Percentiles rank a stretch among this genome's conserved stretches.
Conservation (phyloP, 2,888 invertebrate genomes). For the Macaria liturata region DNA sequence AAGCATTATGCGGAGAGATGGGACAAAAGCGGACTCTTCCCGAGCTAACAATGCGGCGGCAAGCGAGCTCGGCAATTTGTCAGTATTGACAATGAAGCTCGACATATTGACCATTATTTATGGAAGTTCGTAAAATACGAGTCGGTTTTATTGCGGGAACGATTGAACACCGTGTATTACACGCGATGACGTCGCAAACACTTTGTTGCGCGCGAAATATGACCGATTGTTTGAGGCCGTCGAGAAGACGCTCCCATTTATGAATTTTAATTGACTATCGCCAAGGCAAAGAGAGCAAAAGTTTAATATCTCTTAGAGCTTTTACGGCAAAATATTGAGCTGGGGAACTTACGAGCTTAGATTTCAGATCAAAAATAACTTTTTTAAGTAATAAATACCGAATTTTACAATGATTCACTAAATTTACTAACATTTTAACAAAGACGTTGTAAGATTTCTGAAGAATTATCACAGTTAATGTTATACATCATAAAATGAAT, state of each 20-base stretch:
- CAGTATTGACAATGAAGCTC: slow-evolving; percentile 77
- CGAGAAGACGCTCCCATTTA: slow-evolving; percentile 4
- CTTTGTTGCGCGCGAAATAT: slow-evolving; percentile 60
- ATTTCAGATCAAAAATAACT: too few species aligned
- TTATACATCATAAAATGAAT: too few species aligned
- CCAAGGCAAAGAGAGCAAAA: background rate
- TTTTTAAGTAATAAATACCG: too few species aligned
- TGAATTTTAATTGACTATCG: slow-evolving; percentile 10
- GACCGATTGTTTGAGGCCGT: slow-evolving; percentile 32
- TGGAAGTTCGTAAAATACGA: slow-evolving; percentile 73
- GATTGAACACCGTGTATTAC: slow-evolving; percentile 75
- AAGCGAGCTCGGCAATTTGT: slow-evolving; percentile 78
- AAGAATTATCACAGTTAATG: too few species aligned
- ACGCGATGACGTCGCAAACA: slow-evolving; percentile 63
- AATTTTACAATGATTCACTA: too few species aligned
- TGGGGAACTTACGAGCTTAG: too few species aligned
- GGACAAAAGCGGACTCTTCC: slow-evolving; percentile 61
- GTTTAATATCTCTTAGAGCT: too few species aligned
- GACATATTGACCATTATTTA: slow-evolving; percentile 83
- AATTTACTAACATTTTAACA: too few species aligned
- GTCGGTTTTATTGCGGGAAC: slow-evolving; percentile 78
- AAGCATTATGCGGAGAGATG: slow-evolving; percentile 59
- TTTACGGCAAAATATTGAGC: too few species aligned
- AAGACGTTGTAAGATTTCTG: too few species aligned
- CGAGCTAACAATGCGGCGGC: slow-evolving; percentile 73